Evolutionary conservation across 2,113 vertebrate species (phyloP).

Genomic region (Xyrauchen texanus): DNA sequence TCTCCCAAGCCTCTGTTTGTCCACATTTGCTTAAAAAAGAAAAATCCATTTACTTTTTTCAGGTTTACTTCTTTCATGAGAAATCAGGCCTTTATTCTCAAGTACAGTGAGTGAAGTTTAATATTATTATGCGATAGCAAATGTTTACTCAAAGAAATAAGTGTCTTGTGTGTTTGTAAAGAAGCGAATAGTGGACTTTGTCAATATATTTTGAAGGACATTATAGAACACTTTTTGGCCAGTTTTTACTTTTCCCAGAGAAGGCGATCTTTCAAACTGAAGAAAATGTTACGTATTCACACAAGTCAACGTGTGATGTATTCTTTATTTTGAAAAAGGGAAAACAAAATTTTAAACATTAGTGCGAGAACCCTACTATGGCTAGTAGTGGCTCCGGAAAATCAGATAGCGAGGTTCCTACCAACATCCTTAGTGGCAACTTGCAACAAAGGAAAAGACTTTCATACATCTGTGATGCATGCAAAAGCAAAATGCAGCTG

Average conservation of each 20-base stretch:
- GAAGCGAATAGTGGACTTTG: constrained; percentile 45
- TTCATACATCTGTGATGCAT: constrained; percentile 86
- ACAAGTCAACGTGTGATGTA: constrained; percentile 56
- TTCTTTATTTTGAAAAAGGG: constrained; percentile 54
- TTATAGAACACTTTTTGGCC: constrained; percentile 69
- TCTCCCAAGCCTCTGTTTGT: constrained; percentile 1
- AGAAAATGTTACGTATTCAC: constrained; percentile 56
- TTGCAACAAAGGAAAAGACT: constrained; percentile 89
- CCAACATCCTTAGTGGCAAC: constrained; percentile 69
- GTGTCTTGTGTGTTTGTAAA: constrained; percentile 39
- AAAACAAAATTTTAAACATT: constrained; percentile 50
- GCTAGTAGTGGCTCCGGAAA: constrained; percentile 91
- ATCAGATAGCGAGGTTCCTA: constrained; percentile 82
- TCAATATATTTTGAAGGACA: constrained; percentile 68
- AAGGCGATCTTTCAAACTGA: constrained; percentile 51
- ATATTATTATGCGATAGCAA: constrained; percentile 33
- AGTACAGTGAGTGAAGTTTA: constrained; percentile 34
- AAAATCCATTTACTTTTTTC: neutral
- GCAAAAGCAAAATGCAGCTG: constrained; percentile 98
- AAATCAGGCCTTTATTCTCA: neutral
- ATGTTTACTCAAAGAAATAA: constrained; percentile 63
- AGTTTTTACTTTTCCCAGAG: constrained; percentile 61
- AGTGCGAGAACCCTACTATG: constrained; percentile 77
- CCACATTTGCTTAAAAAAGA: constrained; percentile 11
- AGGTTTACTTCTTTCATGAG: constrained; percentile 5